Conservation (phyloP, 1,140 invertebrate species). For the Hyles vespertilio region DNA sequence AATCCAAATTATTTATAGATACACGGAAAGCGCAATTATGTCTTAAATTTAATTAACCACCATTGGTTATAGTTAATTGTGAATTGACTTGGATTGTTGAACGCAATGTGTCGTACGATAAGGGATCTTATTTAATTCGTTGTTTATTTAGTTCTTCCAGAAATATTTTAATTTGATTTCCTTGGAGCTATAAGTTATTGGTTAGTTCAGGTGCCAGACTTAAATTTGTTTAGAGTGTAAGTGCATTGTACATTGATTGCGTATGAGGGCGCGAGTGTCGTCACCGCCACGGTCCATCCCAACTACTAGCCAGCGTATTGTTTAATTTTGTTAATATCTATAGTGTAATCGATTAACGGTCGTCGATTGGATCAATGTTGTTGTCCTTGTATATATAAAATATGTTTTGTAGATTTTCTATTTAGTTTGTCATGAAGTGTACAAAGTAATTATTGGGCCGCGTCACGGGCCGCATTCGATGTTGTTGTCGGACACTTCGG, state of each 20-base stretch:
- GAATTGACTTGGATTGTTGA: constrained; percentile 24
- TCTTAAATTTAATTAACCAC: constrained; percentile 38
- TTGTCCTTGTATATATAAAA: constrained; percentile 66
- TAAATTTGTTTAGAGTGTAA: constrained; percentile 36
- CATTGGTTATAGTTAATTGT: constrained; percentile 55
- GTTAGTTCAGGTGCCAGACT: constrained; percentile 40
- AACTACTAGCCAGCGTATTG: constrained; percentile 21
- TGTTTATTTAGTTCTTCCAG: constrained; percentile 55
- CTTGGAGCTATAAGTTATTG: constrained; percentile 37
- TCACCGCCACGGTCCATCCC: not conserved
- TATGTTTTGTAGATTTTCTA: constrained; percentile 70
- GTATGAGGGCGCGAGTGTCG: not conserved
- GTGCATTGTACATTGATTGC: constrained; percentile 29
- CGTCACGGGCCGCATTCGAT: constrained; percentile 41
- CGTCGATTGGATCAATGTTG: constrained; percentile 58
- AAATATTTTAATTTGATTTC: constrained; percentile 31
- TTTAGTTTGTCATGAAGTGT: constrained; percentile 65
- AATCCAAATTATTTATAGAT: constrained; percentile 62
- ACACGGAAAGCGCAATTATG: constrained; percentile 47
- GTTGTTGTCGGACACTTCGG: constrained; percentile 38
- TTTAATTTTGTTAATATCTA: constrained; percentile 44
- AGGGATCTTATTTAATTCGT: constrained; percentile 27
- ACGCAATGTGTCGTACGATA: constrained; percentile 16
- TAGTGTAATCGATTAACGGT: constrained; percentile 25
- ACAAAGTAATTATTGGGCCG: constrained; percentile 62